Evolutionary conservation across 2,888 invertebrate species (phyloP).

Genomic region (Eupsilia transversa): DNA sequence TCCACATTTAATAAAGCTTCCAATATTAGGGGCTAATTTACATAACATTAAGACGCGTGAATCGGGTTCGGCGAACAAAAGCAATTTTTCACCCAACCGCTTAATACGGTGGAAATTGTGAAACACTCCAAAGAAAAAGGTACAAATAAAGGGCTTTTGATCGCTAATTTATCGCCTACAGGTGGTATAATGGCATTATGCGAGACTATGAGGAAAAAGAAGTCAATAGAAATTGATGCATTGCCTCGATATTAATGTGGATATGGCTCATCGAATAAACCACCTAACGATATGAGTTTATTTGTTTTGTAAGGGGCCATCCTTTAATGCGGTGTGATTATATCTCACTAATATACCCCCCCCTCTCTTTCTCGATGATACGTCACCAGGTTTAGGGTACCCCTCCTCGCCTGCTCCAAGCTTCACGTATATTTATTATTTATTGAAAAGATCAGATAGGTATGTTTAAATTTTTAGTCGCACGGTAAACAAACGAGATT

Average conservation of each 20-base stretch:
- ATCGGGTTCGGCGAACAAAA: conserved; percentile 58
- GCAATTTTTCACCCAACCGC: conserved; percentile 67
- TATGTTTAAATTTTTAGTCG: too few species aligned
- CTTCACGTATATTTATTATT: too few species aligned
- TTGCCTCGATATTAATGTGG: conserved; percentile 4
- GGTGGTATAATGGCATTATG: conserved; percentile 46
- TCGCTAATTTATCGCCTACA: conserved; percentile 50
- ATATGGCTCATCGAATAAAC: conserved; percentile 1
- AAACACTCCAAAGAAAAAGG: conserved; percentile 52
- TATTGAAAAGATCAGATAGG: too few species aligned
- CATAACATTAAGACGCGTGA: conserved; percentile 56
- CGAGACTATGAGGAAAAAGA: conserved; percentile 16
- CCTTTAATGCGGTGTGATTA: neutral
- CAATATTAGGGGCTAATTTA: conserved; percentile 58
- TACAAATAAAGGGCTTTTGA: conserved; percentile 45
- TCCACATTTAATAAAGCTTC: conserved; percentile 46
- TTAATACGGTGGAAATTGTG: conserved; percentile 47
- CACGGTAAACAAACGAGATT: too few species aligned
- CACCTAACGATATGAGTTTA: neutral
- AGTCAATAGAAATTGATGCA: conserved; percentile 20
- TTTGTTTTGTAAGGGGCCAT: neutral
- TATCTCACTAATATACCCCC: neutral
- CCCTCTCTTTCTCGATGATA: too few species aligned
- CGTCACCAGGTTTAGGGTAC: too few species aligned
- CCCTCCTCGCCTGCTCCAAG: too few species aligned